phyloP scores from a whole-genome alignment of 1,140 invertebrate species.

The Nasonia vitripennis region DNA sequence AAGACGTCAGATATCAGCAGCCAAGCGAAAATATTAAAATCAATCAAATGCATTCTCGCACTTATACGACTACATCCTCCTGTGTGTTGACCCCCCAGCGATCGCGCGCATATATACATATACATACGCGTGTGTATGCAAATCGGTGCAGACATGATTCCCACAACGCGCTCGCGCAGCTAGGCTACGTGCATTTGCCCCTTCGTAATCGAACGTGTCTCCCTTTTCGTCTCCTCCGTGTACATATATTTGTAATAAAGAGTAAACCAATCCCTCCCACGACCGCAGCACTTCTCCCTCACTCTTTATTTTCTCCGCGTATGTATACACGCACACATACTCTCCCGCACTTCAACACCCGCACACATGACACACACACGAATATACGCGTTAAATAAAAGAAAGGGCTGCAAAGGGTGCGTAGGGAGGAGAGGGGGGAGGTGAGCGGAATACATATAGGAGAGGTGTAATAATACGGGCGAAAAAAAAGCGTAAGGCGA shows the following conservation, averaged over 20 bases:
- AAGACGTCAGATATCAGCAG: slow-evolving; percentile 6
- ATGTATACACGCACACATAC: neutral
- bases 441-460: neutral
- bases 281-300: neutral
- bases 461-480: neutral
- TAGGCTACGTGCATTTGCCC: neutral
- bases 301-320: neutral
- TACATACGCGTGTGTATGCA: neutral
- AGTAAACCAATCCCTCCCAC: slow-evolving; percentile 46
- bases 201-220: slow-evolving; percentile 41
- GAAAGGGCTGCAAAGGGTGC: slow-evolving; percentile 33
- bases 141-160: slow-evolving; percentile 21
- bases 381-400: slow-evolving; percentile 16
- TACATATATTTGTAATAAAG: slow-evolving; percentile 37
- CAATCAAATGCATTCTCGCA: slow-evolving; percentile 46
- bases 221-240: neutral
- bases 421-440: neutral
- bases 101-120: neutral
- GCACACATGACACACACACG: slow-evolving; percentile 41
- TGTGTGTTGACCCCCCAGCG: too few relatives aligned
- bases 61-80: neutral
- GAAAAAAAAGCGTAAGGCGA: slow-evolving; percentile 17
- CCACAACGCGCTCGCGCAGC: slow-evolving; percentile 13
- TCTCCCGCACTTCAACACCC: slow-evolving; percentile 41
- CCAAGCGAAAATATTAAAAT: slow-evolving; percentile 42